Conservation (phyloP, 2,797 vertebrate genomes). For the Phylloscopus collybita region DNA sequence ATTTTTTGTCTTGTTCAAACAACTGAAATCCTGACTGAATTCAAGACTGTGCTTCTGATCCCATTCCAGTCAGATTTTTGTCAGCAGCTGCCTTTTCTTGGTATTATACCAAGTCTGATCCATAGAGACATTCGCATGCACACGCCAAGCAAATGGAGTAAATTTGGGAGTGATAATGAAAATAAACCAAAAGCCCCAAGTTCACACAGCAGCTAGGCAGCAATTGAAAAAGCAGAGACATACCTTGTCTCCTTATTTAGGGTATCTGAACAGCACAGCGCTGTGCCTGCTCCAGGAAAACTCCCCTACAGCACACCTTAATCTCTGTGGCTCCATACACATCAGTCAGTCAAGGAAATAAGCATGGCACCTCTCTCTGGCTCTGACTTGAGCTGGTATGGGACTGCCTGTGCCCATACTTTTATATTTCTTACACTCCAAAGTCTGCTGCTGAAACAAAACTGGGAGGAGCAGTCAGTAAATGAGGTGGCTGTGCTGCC, state of each 20-base stretch:
- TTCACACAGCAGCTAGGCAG: background rate
- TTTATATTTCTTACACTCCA: background rate
- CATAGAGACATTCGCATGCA: fast-evolving
- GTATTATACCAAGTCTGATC: background rate
- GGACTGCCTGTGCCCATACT: background rate
- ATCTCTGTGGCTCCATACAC: background rate
- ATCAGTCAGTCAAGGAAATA: background rate
- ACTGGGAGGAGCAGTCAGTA: background rate
- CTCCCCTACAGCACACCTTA: background rate
- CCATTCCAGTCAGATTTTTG: background rate
- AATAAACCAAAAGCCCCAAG: background rate
- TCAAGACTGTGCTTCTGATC: background rate
- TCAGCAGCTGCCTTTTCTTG: background rate
- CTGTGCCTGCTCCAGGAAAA: background rate
- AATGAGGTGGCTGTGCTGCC: background rate
- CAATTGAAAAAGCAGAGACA: background rate
- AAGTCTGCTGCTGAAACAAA: background rate
- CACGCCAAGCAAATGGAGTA: background rate
- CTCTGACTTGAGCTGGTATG: background rate
- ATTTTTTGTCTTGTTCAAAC: background rate
- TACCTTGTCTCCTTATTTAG: background rate
- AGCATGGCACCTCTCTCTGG: background rate
- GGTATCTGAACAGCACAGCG: background rate
- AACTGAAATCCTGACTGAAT: background rate
- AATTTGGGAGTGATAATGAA: background rate